These are phyloP conservation scores for Eupithecia subfuscata DNA, from an alignment of 2,888 invertebrate species.

Conservation along the genomic window DNA sequence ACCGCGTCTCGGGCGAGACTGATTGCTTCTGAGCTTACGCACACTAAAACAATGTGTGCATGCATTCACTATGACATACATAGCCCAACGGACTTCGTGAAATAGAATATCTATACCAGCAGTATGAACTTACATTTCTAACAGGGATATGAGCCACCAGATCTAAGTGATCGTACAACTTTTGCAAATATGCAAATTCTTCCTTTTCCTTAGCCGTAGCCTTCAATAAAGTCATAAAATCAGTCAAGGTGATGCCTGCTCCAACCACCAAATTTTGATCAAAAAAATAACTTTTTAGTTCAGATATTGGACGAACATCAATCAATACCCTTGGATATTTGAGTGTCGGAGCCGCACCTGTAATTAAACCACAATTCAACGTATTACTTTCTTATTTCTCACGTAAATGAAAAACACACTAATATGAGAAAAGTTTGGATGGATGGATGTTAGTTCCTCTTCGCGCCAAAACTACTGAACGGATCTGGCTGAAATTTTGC, in stretches of 20 bases:
- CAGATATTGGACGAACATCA: conserved; percentile 85
- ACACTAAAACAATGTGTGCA: no score
- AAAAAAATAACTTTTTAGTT: conserved; percentile 76
- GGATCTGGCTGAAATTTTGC: no score
- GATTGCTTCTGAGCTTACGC: no score
- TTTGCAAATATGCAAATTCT: conserved; percentile 84
- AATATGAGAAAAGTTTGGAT: no score
- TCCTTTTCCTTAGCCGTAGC: conserved; percentile 55
- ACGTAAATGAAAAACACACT: conserved; percentile 81
- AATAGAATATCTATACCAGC: no score
- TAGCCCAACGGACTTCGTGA: no score
- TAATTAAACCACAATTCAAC: conserved; percentile 32
- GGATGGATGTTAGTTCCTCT: no score
- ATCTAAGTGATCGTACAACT: conserved; percentile 86
- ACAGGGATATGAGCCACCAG: conserved; percentile 89
- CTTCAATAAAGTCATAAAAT: conserved; percentile 80
- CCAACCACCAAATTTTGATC: conserved; percentile 83
- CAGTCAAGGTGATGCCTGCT: conserved; percentile 84
- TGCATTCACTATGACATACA: no score
- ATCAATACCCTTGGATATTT: conserved; percentile 82
- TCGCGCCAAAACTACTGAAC: no score
- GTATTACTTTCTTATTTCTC: conserved; percentile 87
- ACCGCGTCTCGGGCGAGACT: no score
- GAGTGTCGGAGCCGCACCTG: conserved; percentile 75
- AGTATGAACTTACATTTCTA: conserved; percentile 87